Evolutionary conservation across 2,797 vertebrate species (phyloP), one percentile per base, ranked within the genome.

Genomic region (Amniataba percoides): DNA sequence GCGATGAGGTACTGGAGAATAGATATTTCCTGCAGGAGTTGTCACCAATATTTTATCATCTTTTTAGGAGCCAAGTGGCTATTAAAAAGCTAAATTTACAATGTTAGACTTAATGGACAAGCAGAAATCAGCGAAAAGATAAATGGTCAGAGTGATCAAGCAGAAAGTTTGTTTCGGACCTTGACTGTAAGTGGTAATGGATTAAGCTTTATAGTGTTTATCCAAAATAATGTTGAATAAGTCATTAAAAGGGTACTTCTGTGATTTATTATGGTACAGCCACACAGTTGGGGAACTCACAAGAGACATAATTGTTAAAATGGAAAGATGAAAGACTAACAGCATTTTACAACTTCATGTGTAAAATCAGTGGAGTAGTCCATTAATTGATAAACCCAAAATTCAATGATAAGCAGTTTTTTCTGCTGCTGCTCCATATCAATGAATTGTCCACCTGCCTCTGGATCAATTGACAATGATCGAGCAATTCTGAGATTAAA

Each of bases 401-500:
- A 27, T 61, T 15, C 23, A 70, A 7, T 4, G 1, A 53, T 62
- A 1, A 63, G 1, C 2, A 0, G 3, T n/a, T 51, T 64, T 31
- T 49, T 53, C 25, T 58, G 23, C 43, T 45, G 23, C 53, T 10
- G 5, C 49, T 61, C 51, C 23, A 18, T 42, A 39, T 49, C 34
- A 52, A 3, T 52, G 40, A 43, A 45, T 63, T 5, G 8, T 51
- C 46, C 46, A 55, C 48, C 25, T 74, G 64, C 64, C 42, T 82
- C 63, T 59, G 52, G 42, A 68, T 88, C 19, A 7, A 51, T 64
- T 42, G 1, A 40, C 60, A 73, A n/a, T n/a, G 21, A 46, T 68
- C 56, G 53, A 81, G 46, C 57, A 31, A 46, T 21, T 77, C 59
- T 46, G 39, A 68, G 71, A 73, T 75, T 36, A 81, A 62, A 72